Conservation (phyloP, 2,113 vertebrate genomes). For the Chaetorhynchus papuensis region DNA sequence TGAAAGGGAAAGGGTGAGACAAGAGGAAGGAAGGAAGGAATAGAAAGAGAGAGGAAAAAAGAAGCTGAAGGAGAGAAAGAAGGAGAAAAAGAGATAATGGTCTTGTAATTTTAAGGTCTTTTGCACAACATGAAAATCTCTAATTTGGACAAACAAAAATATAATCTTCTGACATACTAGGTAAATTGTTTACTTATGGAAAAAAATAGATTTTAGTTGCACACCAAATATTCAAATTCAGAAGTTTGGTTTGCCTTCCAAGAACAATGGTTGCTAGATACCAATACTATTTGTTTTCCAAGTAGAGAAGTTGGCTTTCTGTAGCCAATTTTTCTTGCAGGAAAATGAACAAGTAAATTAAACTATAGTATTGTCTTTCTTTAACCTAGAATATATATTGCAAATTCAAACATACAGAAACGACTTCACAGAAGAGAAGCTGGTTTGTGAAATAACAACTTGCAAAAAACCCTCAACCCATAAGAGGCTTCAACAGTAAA, state of each 20-base stretch:
- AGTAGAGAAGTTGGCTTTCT: background rate
- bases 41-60: no score
- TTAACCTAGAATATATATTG: background rate
- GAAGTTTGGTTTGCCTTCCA: background rate
- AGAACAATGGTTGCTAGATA: background rate
- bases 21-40: background rate
- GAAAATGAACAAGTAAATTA: background rate
- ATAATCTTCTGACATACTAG: background rate
- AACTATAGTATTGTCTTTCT: background rate
- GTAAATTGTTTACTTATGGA: background rate
- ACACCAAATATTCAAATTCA: background rate
- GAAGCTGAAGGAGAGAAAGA: background rate
- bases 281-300: background rate
- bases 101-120: background rate
- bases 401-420: background rate
- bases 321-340: background rate
- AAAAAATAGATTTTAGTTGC: background rate
- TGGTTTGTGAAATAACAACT: background rate
- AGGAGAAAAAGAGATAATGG: background rate
- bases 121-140: background rate
- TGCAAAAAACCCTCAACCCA: fast-evolving
- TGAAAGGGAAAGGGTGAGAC: background rate
- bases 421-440: background rate
- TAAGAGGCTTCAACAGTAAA: background rate
- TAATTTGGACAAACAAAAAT: background rate